These are phyloP conservation scores for Pangasius djambal DNA, from an alignment of 2,797 vertebrate species.

Conservation along the genomic window DNA sequence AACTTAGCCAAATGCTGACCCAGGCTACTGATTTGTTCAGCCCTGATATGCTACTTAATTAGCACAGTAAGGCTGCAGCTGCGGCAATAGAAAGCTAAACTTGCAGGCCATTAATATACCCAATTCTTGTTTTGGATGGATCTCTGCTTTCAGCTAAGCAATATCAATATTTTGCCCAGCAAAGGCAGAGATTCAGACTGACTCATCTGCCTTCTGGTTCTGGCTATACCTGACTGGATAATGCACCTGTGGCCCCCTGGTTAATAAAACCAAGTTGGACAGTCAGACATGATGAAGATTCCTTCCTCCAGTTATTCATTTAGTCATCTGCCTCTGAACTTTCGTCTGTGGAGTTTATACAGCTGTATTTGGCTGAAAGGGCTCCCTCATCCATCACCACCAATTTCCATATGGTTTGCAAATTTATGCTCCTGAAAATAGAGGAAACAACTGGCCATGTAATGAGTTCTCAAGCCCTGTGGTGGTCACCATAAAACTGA, in stretches of 20 bases:
- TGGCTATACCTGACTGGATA: slow-evolving; percentile 15
- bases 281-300: not conserved
- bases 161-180: slow-evolving; percentile 5
- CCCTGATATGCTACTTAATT: not conserved
- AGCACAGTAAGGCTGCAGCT: not conserved
- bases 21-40: slow-evolving; percentile 5
- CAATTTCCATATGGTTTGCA: slow-evolving; percentile 15
- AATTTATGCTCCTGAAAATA: slow-evolving; percentile 3
- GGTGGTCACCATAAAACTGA: slow-evolving; percentile 24
- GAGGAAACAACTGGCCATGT: slow-evolving; percentile 23
- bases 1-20: no score
- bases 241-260: slow-evolving; percentile 21
- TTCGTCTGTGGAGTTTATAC: not conserved
- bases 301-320: not conserved
- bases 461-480: slow-evolving; percentile 30
- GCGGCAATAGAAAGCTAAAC: not conserved
- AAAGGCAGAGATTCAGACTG: not conserved
- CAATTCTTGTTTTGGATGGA: not conserved
- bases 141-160: not conserved
- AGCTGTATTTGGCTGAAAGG: not conserved
- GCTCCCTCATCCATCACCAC: slow-evolving; percentile 7
- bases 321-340: not conserved
- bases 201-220: not conserved
- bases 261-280: not conserved
- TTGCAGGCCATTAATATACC: slow-evolving; percentile 4